A percentile compares a stretch with the other conserved stretches of the same genome.
Conservation (phyloP, 1,140 invertebrate genomes). For the Anastatus disparis region DNA sequence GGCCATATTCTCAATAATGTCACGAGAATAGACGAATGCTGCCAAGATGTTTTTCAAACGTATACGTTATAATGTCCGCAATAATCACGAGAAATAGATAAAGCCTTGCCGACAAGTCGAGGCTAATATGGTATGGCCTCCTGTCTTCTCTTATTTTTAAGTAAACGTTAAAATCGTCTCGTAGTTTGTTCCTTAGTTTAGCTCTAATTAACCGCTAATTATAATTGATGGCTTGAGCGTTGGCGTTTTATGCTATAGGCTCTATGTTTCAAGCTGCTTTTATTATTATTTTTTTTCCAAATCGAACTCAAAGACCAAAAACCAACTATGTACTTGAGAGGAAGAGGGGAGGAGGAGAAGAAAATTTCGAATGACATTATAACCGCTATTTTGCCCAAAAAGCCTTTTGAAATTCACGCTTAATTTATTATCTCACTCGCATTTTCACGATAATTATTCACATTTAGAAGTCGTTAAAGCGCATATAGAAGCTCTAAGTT, state of each 20-base stretch:
- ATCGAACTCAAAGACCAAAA: slow-evolving; percentile 35
- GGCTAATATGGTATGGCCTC: neutral
- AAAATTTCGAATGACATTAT: no score
- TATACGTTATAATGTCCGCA: neutral
- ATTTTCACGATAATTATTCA: slow-evolving; percentile 7
- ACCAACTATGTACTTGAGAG: no score
- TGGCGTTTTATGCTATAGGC: no score
- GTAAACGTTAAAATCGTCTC: slow-evolving; percentile 22
- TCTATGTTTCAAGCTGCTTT: no score
- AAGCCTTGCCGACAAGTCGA: slow-evolving; percentile 20
- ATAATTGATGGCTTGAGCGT: slow-evolving; percentile 26
- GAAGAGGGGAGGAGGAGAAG: no score
- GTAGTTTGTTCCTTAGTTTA: neutral
- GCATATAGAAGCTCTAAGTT: no score
- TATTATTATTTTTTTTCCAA: neutral
- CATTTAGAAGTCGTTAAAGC: no score
- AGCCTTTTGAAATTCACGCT: no score
- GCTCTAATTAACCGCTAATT: slow-evolving; percentile 29
- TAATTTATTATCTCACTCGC: slow-evolving; percentile 11
- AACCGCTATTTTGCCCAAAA: no score
- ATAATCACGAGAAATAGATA: slow-evolving; percentile 15
- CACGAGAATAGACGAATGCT: slow-evolving; percentile 14
- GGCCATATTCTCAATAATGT: slow-evolving; percentile 8
- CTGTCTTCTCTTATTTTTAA: no score
- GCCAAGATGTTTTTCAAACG: no score